A percentile compares a stretch with the other conserved stretches of the same genome.
These are phyloP conservation scores for Oxyura jamaicensis DNA, from an alignment of 2,113 vertebrate species.

Conservation along the genomic window DNA sequence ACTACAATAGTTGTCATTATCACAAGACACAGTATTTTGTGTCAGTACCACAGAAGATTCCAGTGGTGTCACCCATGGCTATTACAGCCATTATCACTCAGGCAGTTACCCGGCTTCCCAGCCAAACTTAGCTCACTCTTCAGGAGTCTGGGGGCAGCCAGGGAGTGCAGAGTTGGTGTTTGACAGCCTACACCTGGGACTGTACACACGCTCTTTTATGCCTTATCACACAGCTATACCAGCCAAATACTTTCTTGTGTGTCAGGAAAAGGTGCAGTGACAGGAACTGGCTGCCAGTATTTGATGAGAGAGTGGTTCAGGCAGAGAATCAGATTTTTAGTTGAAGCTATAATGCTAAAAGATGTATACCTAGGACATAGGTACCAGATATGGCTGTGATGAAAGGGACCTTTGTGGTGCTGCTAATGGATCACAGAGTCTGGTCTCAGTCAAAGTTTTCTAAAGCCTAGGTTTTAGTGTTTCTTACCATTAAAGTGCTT, in stretches of 20 bases:
- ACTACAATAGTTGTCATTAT: neutral
- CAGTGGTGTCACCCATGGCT: neutral
- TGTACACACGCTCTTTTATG: neutral
- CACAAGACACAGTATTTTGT: accelerated
- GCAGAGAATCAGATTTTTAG: neutral
- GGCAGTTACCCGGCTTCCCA: neutral
- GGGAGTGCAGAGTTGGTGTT: neutral
- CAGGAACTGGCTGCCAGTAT: neutral
- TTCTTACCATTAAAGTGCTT: neutral
- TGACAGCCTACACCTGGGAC: slow-evolving; percentile 13
- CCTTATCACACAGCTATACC: neutral
- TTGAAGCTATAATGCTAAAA: neutral
- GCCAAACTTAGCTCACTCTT: neutral
- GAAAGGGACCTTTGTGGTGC: neutral
- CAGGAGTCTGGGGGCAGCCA: accelerated
- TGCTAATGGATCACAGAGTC: neutral
- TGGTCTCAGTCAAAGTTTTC: neutral
- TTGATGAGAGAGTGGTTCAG: neutral
- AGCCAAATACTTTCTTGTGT: neutral
- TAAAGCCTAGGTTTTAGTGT: neutral
- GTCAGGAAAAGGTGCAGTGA: neutral
- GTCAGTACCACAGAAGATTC: neutral
- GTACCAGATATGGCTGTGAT: neutral
- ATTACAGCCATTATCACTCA: neutral
- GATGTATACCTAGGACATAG: neutral